Evolutionary conservation across 2,888 invertebrate species (phyloP), one percentile per base, ranked within the genome.

Genomic region (Spodoptera picta): DNA sequence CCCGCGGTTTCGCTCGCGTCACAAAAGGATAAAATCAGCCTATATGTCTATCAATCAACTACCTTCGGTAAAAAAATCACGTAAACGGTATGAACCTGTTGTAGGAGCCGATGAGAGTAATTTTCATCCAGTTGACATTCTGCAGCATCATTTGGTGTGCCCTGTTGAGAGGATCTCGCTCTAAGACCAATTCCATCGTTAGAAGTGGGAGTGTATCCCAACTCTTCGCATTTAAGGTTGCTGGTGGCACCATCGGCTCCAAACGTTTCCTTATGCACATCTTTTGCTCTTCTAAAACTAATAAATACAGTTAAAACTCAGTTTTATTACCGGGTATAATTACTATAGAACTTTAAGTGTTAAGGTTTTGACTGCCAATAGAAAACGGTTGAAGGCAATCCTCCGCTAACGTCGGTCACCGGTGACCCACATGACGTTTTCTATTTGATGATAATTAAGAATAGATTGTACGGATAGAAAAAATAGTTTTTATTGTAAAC

Each of bases 191-290:
- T 44, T 90, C 85, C 69, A 94, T 73, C 0, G 83, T 84, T 9
- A 94, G 69, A 6, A 91, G 73, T 0, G 94, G 94, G 1, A 93
- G 83, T 59, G 90, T 92, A 51, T 91, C 88, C 92, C 92, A 94
- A 73, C 94, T 94, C 60, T 89, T 90, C 4, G 79, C 73, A 0
- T 75, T 59, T 12, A 90, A 66, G 4, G 81, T 61, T 0, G 87
- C 65, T 0, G 83, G 87, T n/a, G 68, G 57, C 3, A 83, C 54
- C 52, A 86, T 79, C 3, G 92, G 93, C 60, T 92, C 87, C 87
- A 94, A 80, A 5, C 92, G 88, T 75, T 90, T 90, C 59, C 80
- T 85, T 0, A 92, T 64, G 14, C 60, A 72, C 56, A 90, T 77
- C 77, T 82, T 85, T 48, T 89, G 76, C 60, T 77, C 77, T 11